Evolutionary conservation across 2,888 invertebrate species (phyloP).

Genomic region (Euclidia mi): DNA sequence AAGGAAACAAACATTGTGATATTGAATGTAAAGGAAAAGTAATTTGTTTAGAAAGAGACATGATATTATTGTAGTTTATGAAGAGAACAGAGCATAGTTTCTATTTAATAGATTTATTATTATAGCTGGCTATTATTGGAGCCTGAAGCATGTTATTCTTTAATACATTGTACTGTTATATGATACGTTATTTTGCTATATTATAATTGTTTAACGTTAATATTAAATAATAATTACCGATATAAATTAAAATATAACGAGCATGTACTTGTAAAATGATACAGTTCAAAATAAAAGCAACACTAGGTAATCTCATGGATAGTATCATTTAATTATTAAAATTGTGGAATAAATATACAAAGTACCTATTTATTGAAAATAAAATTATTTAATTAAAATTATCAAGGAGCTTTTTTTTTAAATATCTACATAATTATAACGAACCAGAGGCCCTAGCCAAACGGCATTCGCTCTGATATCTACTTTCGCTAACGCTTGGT

Average conservation of each 20-base stretch:
- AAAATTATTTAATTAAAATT: constrained; percentile 36
- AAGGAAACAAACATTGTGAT: constrained; percentile 79
- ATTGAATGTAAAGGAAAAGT: constrained; percentile 67
- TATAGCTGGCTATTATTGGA: constrained; percentile 25
- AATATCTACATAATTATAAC: constrained; percentile 8
- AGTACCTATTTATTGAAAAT: constrained; percentile 47
- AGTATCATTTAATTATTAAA: constrained; percentile 39
- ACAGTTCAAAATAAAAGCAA: constrained; percentile 32
- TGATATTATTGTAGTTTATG: constrained; percentile 25
- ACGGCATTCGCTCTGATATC: no score
- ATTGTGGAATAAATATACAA: constrained; percentile 42
- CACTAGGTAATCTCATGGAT: constrained; percentile 37
- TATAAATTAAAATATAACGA: constrained; percentile 18
- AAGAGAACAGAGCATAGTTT: constrained; percentile 37
- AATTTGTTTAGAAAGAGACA: constrained; percentile 53
- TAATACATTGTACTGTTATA: constrained; percentile 27
- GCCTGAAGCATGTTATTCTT: constrained; percentile 30
- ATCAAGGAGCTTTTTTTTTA: constrained; percentile 5
- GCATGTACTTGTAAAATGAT: constrained; percentile 36
- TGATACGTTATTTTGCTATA: constrained; percentile 25
- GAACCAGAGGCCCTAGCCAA: no score
- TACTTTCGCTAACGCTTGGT: no score
- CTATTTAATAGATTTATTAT: constrained; percentile 37
- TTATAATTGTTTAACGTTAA: constrained; percentile 26
- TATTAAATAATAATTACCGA: constrained; percentile 20